Evolutionary conservation across 2,113 vertebrate species (phyloP).

Genomic region (Scopus umbretta): DNA sequence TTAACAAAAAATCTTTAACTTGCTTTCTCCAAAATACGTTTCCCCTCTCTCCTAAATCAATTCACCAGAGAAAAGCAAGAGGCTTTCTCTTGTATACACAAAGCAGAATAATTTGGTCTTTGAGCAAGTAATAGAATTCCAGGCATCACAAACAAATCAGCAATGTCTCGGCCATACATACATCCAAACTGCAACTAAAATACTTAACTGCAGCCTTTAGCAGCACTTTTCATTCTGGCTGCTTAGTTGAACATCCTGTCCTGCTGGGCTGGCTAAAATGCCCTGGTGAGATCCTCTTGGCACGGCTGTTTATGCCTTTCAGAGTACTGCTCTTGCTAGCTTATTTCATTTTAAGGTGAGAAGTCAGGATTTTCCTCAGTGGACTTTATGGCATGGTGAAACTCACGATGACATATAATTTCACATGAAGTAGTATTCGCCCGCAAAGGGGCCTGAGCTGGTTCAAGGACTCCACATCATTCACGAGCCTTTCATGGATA

Average conservation of each 20-base stretch:
- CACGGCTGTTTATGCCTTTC: background rate
- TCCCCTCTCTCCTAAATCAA: background rate
- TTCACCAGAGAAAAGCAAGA: background rate
- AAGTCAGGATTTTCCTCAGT: background rate
- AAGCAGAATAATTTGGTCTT: background rate
- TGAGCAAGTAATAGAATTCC: background rate
- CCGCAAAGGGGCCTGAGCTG: background rate
- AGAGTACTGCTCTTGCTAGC: background rate
- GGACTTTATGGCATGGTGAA: background rate
- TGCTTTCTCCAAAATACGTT: background rate
- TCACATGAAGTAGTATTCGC: background rate
- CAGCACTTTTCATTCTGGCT: background rate
- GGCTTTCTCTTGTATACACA: background rate
- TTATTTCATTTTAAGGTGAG: background rate
- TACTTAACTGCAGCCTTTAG: background rate
- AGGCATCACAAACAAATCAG: background rate
- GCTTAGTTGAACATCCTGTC: background rate
- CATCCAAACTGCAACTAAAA: background rate
- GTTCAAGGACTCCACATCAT: background rate
- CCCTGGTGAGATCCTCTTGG: background rate
- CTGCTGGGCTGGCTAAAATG: background rate
- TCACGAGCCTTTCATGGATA: accelerated
- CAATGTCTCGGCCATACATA: background rate
- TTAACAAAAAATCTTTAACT: background rate
- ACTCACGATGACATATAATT: background rate